Percentiles rank a stretch among this genome's conserved stretches.
Conservation (phyloP, 2,888 invertebrate species). For the Alviniconcha strummeri region DNA sequence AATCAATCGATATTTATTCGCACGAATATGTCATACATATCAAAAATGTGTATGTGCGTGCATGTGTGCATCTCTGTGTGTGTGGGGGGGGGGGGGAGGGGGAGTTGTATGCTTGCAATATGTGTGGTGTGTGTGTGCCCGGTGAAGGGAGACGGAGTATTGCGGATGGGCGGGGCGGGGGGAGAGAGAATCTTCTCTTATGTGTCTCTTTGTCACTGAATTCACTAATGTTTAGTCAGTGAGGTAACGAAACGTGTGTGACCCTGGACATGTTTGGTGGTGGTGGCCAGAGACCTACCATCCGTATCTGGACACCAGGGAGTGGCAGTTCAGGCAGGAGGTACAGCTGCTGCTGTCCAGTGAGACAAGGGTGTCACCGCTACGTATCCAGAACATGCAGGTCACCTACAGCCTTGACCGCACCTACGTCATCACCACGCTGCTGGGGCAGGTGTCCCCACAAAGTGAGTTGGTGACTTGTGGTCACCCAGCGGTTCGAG, state of each 20-base stretch:
- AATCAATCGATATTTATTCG: too few relatives aligned
- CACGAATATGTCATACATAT: too few relatives aligned
- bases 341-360: slow-evolving; percentile 45
- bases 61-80: background rate
- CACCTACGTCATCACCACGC: slow-evolving; percentile 51
- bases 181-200: too few relatives aligned
- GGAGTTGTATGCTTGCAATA: background rate
- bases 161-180: too few relatives aligned
- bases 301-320: slow-evolving; percentile 48
- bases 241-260: background rate
- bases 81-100: background rate
- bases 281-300: slow-evolving; percentile 48
- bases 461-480: slow-evolving; percentile 23
- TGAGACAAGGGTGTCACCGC: slow-evolving; percentile 45
- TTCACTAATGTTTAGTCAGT: background rate
- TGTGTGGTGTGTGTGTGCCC: background rate
- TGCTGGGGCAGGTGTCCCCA: slow-evolving; percentile 49
- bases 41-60: background rate
- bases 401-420: slow-evolving; percentile 48
- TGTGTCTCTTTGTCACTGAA: background rate
- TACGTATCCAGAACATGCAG: slow-evolving; percentile 54
- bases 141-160: too few relatives aligned
- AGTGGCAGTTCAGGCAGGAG: slow-evolving; percentile 48
- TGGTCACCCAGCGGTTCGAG: too few relatives aligned
- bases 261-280: too few relatives aligned